Percentiles rank a stretch among this genome's conserved stretches.
These are phyloP conservation scores for Chionomys nivalis DNA, from an alignment of 2,113 vertebrate species.

Conservation along the genomic window DNA sequence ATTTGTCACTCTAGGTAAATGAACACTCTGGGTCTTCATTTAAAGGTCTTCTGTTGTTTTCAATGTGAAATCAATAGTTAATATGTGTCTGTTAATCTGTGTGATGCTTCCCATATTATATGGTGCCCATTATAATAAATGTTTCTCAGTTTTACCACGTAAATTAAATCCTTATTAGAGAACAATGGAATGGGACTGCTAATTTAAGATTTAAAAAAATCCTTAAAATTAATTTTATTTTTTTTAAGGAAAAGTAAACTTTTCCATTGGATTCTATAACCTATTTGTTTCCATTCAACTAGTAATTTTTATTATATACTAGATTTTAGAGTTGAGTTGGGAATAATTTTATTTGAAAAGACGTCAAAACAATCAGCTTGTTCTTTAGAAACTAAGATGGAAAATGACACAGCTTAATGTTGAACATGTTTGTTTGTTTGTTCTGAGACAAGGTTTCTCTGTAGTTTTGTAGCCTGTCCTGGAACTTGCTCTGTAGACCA, in stretches of 20 bases:
- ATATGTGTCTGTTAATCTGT: slow-evolving; percentile 18
- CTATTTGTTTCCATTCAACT: slow-evolving; percentile 16
- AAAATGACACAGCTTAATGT: neutral
- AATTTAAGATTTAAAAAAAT: slow-evolving; percentile 33
- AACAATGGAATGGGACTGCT: slow-evolving; percentile 52
- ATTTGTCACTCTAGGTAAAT: neutral
- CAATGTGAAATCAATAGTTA: slow-evolving; percentile 36
- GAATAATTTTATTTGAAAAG: slow-evolving; percentile 35
- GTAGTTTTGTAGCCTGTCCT: no score
- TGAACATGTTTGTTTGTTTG: neutral
- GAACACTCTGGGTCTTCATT: neutral
- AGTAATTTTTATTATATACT: neutral
- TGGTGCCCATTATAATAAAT: slow-evolving; percentile 14
- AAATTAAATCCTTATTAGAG: slow-evolving; percentile 37
- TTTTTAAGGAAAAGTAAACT: slow-evolving; percentile 1
- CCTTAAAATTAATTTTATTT: neutral
- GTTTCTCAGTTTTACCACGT: slow-evolving; percentile 17
- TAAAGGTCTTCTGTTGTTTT: slow-evolving; percentile 49
- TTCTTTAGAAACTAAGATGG: slow-evolving; percentile 3
- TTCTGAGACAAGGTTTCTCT: no score
- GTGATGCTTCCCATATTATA: slow-evolving; percentile 33
- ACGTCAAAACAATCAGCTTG: neutral
- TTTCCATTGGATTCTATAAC: slow-evolving; percentile 14
- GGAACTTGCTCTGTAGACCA: no score
- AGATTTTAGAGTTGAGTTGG: slow-evolving; percentile 41